phyloP scores from a whole-genome alignment of 1,140 invertebrate genomes.

The Lasaia peninsularis region DNA sequence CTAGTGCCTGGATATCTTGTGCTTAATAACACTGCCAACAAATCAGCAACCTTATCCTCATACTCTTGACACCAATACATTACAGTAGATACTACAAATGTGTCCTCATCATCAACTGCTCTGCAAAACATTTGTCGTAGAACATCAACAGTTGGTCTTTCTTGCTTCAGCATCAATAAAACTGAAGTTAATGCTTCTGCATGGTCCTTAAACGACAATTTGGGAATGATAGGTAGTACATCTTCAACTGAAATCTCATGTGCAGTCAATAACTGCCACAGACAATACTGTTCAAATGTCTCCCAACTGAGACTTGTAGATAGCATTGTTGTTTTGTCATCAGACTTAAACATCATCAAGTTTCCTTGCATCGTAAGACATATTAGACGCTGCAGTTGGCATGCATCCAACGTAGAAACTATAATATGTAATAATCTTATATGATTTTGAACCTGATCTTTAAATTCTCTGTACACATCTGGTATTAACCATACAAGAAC shows the following conservation, averaged over 20 bases:
- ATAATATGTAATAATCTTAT: conserved; percentile 91
- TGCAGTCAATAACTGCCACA: conserved; percentile 96
- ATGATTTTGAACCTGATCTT: conserved; percentile 90
- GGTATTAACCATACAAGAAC: conserved; percentile 94
- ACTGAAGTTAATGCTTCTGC: conserved; percentile 95
- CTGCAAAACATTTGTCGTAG: conserved; percentile 90
- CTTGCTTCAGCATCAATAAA: conserved; percentile 93
- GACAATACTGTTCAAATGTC: conserved; percentile 96
- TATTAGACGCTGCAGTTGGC: conserved; percentile 92
- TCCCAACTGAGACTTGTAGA: conserved; percentile 95
- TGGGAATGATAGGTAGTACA: conserved; percentile 92
- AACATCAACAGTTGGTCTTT: conserved; percentile 92
- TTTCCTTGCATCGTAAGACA: conserved; percentile 94
- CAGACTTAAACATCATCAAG: conserved; percentile 87
- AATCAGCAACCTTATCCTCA: conserved; percentile 92
- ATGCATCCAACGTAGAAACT: conserved; percentile 91
- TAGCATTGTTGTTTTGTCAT: conserved; percentile 83
- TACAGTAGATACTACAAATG: conserved; percentile 92
- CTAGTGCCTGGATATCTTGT: conserved; percentile 90
- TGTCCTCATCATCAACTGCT: conserved; percentile 85
- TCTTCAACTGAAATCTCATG: conserved; percentile 95
- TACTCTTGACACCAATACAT: conserved; percentile 95
- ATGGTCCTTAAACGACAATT: conserved; percentile 91
- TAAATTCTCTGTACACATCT: conserved; percentile 94
- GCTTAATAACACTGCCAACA: conserved; percentile 87